These are phyloP conservation scores for Pseudonaja textilis DNA, from an alignment of 2,113 vertebrate species.

Conservation along the genomic window DNA sequence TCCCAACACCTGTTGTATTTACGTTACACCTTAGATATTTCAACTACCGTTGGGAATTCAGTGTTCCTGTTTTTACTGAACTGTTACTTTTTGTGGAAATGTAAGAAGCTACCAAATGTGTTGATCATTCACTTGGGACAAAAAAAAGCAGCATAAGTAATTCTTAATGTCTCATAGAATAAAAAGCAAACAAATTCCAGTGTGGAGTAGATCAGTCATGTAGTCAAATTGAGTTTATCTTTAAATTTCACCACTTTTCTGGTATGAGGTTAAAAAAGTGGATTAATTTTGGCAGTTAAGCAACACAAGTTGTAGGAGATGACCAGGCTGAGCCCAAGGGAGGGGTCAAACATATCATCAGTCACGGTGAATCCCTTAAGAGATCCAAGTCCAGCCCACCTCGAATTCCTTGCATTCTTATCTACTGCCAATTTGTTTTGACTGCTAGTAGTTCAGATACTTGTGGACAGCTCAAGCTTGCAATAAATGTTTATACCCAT, in stretches of 20 bases:
- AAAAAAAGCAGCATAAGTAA: conserved; percentile 27
- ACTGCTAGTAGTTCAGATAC: background rate
- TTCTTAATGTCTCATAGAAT: conserved; percentile 1
- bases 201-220: background rate
- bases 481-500: background rate
- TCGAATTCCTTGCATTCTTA: background rate
- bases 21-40: conserved; percentile 37
- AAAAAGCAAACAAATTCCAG: background rate
- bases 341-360: background rate
- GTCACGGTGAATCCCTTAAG: background rate
- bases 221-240: background rate
- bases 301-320: background rate
- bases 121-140: conserved; percentile 27
- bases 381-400: background rate
- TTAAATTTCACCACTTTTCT: background rate
- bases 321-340: background rate
- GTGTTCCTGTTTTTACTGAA: conserved; percentile 22
- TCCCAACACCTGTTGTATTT: conserved; percentile 44
- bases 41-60: conserved; percentile 48
- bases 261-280: background rate
- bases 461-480: background rate
- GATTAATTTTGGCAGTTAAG: background rate
- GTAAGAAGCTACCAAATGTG: accelerated
- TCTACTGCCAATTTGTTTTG: background rate
- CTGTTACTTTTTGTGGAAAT: conserved; percentile 27